A percentile compares a stretch with the other conserved stretches of the same genome.
Conservation (phyloP, 2,888 invertebrate genomes). For the Noctua fimbriata region DNA sequence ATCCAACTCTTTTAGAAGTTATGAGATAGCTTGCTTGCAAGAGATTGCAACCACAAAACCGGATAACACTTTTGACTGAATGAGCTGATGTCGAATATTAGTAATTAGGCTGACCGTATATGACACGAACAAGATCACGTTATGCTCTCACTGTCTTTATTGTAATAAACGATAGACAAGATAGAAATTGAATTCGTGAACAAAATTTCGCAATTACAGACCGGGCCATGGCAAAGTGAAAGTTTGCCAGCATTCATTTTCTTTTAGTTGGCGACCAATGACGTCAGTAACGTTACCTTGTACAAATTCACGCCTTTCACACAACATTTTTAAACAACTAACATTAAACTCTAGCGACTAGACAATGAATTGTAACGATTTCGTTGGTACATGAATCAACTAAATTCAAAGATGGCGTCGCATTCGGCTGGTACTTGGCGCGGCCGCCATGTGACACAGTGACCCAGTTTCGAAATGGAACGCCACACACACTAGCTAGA, state of each 20-base stretch:
- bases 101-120: constrained; percentile 32
- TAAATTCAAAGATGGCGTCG: constrained; percentile 88
- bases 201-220: constrained; percentile 80
- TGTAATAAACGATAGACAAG: constrained; percentile 53
- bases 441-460: constrained; percentile 88
- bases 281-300: constrained; percentile 67
- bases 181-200: constrained; percentile 69
- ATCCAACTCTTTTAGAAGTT: constrained; percentile 61
- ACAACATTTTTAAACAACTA: constrained; percentile 31
- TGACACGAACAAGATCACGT: constrained; percentile 43
- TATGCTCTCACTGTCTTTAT: constrained; percentile 47
- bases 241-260: constrained; percentile 83
- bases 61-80: constrained; percentile 44
- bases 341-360: constrained; percentile 43
- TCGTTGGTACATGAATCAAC: constrained; percentile 81
- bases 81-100: constrained; percentile 33
- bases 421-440: constrained; percentile 84
- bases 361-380: constrained; percentile 65
- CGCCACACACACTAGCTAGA: constrained; percentile 83
- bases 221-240: constrained; percentile 82
- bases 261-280: constrained; percentile 71
- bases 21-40: constrained; percentile 59
- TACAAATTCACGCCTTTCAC: constrained; percentile 45
- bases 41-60: constrained; percentile 45
- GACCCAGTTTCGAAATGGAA: constrained; percentile 90